Conservation (phyloP, 2,113 vertebrate genomes). For the Thunnus thynnus region DNA sequence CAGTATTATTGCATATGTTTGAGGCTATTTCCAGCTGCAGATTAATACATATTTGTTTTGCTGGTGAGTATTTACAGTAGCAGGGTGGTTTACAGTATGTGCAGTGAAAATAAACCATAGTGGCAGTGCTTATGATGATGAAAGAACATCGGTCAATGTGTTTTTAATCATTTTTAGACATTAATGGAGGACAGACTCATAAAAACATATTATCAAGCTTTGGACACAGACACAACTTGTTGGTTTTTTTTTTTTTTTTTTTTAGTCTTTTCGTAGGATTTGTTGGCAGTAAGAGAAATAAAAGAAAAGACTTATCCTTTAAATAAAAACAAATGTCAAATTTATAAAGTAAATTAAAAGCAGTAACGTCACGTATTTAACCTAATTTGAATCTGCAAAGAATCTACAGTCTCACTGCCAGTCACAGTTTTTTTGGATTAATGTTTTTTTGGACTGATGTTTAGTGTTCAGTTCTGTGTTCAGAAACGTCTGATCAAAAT, state of each 20-base stretch:
- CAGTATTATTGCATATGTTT: not conserved
- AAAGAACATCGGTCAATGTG: constrained; percentile 10
- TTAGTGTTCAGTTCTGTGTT: too few species aligned
- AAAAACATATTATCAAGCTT: not conserved
- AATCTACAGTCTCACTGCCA: constrained; percentile 1
- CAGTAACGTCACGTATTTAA: constrained; percentile 11
- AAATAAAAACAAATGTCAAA: constrained; percentile 40
- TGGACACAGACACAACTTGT: not conserved
- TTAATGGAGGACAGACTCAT: not conserved
- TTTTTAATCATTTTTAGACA: constrained; percentile 3
- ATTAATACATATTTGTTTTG: not conserved
- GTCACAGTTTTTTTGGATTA: constrained; percentile 22
- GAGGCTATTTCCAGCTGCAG: not conserved
- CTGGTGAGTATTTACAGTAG: not conserved
- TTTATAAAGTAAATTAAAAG: constrained; percentile 25
- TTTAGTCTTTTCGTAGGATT: not conserved
- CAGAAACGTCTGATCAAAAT: not conserved
- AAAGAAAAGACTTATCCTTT: constrained; percentile 2
- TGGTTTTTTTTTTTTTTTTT: not conserved
- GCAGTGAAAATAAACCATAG: not conserved
- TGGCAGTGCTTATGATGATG: not conserved
- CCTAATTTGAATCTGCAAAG: not conserved
- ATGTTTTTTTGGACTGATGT: not conserved
- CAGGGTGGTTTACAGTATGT: not conserved
- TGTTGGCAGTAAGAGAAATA: constrained; percentile 12